Evolutionary conservation across 2,113 vertebrate genomes (phyloP).

Genomic region (Heloderma charlesbogerti): DNA sequence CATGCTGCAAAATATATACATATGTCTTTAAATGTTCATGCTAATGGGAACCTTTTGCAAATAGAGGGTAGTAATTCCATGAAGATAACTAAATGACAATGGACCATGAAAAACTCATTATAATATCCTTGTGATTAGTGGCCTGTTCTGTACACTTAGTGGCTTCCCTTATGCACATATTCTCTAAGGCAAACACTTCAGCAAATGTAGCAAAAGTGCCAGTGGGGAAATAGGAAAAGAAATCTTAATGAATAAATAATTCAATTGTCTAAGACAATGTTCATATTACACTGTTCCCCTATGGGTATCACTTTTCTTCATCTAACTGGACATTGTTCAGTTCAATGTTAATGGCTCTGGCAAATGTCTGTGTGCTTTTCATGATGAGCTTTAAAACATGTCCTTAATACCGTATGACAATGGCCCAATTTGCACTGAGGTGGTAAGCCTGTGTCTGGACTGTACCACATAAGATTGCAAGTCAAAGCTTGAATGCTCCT

Average conservation of each 20-base stretch:
- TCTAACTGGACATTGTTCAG: constrained; percentile 77
- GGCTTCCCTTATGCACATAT: background rate
- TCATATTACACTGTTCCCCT: constrained; percentile 81
- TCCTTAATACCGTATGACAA: background rate
- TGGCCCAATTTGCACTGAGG: background rate
- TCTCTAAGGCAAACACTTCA: constrained; percentile 51
- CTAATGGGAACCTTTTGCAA: constrained; percentile 23
- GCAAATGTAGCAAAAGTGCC: constrained; percentile 32
- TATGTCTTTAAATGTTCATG: background rate
- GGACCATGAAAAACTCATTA: constrained; percentile 39
- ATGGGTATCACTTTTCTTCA: constrained; percentile 84
- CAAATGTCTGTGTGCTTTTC: background rate
- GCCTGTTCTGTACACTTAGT: constrained; percentile 20
- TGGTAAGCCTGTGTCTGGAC: background rate
- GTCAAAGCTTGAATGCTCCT: background rate
- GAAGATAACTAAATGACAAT: constrained; percentile 39
- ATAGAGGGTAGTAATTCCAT: constrained; percentile 31
- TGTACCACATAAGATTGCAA: background rate
- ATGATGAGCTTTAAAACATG: background rate
- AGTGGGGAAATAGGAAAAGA: background rate
- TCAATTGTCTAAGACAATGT: constrained; percentile 37
- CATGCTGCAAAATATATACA: constrained; percentile 6
- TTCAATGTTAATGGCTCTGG: constrained; percentile 77
- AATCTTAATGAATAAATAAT: constrained; percentile 58
- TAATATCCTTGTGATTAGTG: constrained; percentile 34